A percentile compares a stretch with the other conserved stretches of the same genome.
Evolutionary conservation across 2,113 vertebrate genomes (phyloP).

Genomic region (Psittacus erithacus): DNA sequence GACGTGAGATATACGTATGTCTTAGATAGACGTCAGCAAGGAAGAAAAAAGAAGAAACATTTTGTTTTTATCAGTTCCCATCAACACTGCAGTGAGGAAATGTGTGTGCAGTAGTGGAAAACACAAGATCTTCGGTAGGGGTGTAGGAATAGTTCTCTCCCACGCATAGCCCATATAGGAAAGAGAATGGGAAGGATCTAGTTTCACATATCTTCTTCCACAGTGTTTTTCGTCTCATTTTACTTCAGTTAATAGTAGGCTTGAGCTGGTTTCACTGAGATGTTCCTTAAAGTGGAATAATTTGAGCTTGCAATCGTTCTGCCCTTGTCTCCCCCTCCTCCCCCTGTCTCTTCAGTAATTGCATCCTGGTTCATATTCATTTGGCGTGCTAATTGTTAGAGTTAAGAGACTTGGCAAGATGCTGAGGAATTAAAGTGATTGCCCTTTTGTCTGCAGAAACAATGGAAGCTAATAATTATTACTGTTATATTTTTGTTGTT

Average conservation of each 20-base stretch:
- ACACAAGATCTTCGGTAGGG: rapidly evolving
- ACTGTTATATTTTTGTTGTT: constrained; percentile 10
- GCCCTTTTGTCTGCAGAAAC: constrained; percentile 45
- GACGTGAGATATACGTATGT: background rate
- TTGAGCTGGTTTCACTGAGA: background rate
- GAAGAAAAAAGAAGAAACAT: background rate
- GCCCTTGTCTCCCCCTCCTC: background rate
- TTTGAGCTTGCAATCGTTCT: background rate
- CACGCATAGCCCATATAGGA: background rate
- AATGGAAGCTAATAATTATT: constrained; percentile 27
- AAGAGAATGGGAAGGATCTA: background rate
- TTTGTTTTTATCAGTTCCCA: background rate
- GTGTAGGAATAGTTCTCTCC: background rate
- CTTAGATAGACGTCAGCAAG: background rate
- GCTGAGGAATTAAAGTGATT: constrained; percentile 36
- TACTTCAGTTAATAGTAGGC: background rate
- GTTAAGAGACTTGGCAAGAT: constrained; percentile 28
- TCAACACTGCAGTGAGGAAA: background rate
- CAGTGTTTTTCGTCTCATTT: background rate
- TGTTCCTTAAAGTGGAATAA: background rate
- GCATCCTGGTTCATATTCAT: background rate
- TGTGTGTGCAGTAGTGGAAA: background rate
- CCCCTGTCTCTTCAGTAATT: background rate
- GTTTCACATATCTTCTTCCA: background rate
- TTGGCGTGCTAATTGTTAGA: constrained; percentile 3